Base-by-base conservation (phyloP, 2,113 vertebrate species). In the Himantopus leucocephalus region DNA sequence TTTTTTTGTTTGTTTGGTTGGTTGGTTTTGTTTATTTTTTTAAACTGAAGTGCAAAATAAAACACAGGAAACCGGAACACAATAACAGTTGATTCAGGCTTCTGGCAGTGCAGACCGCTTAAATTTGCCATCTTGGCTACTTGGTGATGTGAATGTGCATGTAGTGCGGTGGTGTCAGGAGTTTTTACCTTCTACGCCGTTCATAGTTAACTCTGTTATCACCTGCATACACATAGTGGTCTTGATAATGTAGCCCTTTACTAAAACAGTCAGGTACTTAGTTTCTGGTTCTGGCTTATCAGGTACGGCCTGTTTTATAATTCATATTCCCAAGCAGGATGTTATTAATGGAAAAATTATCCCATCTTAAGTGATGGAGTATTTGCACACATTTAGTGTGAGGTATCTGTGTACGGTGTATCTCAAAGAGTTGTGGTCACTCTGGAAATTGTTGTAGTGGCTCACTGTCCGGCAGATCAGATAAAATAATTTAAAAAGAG, bases 121-220 rank as follows among this genome's bases (percentile, higher is more conserved):
- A 24, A 48, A 17, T 80, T 66, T 76, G 29, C 26, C 32, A 4
- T 41, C 37, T 43, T 83, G 72, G 35, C 67, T 56, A 2, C 53
- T 73, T 39, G 15, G 72, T 15, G 7, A 18, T 82, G 35, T 39
- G 39, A 52, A 29, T 21, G 18, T 22, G 30, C 10, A 5, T 64
- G 24, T 34, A 13, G 37, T 16, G 53, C 1, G 0, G 26, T 20
- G 15, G 0, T 34, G 11, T 26, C 21, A 1, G 11, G 30, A 1
- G 3, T 27, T 59, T 82, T 75, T 71, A 66, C 32, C 8, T 29
- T 76, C 27, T 53, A 1, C 0, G 0, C 32, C 20, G 52, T 30
- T 88, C 32, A 24, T 23, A 19, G 13, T 58, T 43, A 71, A 64
- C 52, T 53, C 29, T 20, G 4, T 52, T 64, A 10, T 17, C 35